These are phyloP conservation scores for Myotis myotis DNA, from an alignment of 2,797 vertebrate species.

Conservation along the genomic window DNA sequence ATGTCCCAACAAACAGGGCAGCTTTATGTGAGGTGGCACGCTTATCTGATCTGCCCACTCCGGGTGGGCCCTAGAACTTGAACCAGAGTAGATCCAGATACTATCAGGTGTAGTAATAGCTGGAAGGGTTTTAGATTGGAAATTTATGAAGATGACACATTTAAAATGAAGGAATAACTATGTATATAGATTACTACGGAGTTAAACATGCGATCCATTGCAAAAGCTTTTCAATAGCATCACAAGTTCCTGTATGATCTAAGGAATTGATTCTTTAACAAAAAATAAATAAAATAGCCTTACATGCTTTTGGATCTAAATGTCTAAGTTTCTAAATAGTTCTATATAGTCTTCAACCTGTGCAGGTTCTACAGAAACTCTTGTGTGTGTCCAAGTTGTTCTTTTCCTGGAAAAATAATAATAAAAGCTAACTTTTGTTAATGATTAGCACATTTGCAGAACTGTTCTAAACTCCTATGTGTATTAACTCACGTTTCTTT, in stretches of 20 bases:
- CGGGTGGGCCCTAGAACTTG: background rate
- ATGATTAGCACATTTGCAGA: background rate
- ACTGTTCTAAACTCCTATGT: background rate
- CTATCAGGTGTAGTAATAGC: background rate
- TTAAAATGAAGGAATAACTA: background rate
- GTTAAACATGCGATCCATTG: background rate
- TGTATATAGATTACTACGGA: background rate
- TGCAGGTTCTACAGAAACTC: background rate
- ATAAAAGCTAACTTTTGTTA: background rate
- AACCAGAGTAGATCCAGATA: background rate
- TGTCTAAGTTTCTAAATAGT: constrained; percentile 6
- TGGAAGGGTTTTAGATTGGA: background rate
- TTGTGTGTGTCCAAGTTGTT: background rate
- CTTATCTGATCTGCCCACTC: constrained; percentile 10
- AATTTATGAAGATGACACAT: background rate
- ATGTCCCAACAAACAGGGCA: background rate
- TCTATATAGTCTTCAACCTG: background rate
- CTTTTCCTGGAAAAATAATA: background rate
- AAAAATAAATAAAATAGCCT: background rate
- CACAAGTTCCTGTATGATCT: background rate
- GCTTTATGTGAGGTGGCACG: background rate
- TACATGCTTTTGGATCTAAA: background rate
- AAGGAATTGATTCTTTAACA: background rate
- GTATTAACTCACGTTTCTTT: background rate
- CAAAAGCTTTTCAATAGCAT: background rate